Conservation (phyloP, 1,140 invertebrate species). For the Berghia stephanieae region DNA sequence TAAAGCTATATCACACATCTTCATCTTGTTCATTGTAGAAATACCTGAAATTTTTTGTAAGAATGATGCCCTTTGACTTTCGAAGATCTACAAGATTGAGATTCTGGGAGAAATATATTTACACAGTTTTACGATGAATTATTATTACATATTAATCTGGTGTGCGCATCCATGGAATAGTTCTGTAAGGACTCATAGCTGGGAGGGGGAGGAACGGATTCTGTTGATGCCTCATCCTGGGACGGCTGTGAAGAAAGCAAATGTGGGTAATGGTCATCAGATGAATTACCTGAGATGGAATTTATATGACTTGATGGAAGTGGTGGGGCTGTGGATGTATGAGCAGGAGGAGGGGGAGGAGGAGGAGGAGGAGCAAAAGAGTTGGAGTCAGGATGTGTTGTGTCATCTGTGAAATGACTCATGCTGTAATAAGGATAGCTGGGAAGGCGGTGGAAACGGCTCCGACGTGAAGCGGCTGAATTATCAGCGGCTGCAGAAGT, state of each 20-base stretch:
- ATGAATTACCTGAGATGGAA: too few species aligned
- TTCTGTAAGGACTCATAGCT: slow-evolving; percentile 33
- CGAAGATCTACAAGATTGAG: too few species aligned
- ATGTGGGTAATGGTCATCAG: neutral
- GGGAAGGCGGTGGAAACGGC: slow-evolving; percentile 30
- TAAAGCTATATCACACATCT: too few species aligned
- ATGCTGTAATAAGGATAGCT: slow-evolving; percentile 41
- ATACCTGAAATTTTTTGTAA: too few species aligned
- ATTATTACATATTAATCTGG: too few species aligned
- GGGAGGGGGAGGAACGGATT: slow-evolving; percentile 27
- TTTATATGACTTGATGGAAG: too few species aligned
- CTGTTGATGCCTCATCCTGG: neutral
- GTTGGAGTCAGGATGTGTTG: neutral
- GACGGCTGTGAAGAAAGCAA: neutral
- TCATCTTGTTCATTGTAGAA: too few species aligned
- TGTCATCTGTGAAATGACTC: slow-evolving; percentile 3
- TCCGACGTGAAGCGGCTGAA: slow-evolving; percentile 17
- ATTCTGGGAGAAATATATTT: too few species aligned
- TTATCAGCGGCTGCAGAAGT: neutral
- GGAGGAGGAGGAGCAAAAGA: neutral
- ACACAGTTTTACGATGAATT: too few species aligned
- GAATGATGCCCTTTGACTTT: too few species aligned
- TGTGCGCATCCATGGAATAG: too few species aligned
- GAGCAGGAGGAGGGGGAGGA: neutral
- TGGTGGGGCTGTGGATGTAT: neutral